Percentiles rank a stretch among this genome's conserved stretches.
These are phyloP conservation scores for Columba janthina DNA, from an alignment of 2,113 vertebrate genomes.

Conservation along the genomic window DNA sequence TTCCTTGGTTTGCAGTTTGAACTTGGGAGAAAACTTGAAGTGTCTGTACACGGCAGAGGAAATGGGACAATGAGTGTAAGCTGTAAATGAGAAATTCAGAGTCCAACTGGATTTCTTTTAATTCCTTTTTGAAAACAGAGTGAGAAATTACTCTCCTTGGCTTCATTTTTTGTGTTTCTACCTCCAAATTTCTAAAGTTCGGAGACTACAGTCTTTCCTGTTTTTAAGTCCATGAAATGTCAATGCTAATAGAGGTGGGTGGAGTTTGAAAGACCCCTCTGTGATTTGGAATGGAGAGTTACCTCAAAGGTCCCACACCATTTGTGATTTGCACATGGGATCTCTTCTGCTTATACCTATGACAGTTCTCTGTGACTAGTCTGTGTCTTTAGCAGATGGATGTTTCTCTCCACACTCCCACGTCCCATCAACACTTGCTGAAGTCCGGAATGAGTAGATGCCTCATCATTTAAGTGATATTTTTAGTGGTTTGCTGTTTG, in stretches of 20 bases:
- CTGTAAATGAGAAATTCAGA: background rate
- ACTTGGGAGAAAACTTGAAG: slow-evolving; percentile 65
- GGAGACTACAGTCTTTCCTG: background rate
- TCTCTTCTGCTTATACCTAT: background rate
- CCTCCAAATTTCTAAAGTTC: background rate
- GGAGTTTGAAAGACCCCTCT: background rate
- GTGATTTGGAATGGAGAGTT: background rate
- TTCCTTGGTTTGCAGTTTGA: slow-evolving; percentile 64
- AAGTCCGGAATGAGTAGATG: background rate
- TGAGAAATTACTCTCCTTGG: background rate
- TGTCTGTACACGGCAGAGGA: slow-evolving; percentile 68
- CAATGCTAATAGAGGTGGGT: background rate
- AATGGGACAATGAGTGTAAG: slow-evolving; percentile 78
- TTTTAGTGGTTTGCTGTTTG: background rate
- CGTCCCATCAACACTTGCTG: background rate
- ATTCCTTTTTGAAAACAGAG: background rate
- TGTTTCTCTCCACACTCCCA: background rate
- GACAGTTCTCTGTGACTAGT: background rate
- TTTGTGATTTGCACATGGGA: background rate
- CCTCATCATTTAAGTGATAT: background rate
- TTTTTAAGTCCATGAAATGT: background rate
- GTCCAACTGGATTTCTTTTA: background rate
- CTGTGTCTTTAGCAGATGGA: background rate
- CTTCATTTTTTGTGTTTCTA: background rate
- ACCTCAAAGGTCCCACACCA: background rate